Evolutionary conservation across 2,113 vertebrate genomes (phyloP), one percentile per base, ranked within the genome.

Genomic region (Columba janthina): DNA sequence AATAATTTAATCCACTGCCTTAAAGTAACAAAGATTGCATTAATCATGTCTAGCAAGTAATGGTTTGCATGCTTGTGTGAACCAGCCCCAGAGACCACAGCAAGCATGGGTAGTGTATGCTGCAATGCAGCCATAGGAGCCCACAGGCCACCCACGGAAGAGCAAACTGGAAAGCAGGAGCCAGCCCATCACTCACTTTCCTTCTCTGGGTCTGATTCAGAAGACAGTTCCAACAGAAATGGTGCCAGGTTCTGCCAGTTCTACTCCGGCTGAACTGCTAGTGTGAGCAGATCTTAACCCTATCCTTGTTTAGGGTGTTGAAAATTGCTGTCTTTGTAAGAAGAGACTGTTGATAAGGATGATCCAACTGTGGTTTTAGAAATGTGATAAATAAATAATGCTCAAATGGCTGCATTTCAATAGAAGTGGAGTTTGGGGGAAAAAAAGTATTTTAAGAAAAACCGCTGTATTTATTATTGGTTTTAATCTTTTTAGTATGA

Each of bases 401-500:
- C 44, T 84, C 53, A 57, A 60, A 77, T 44, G 24, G 25, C n/a
- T 64, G 36, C 9, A 24, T 64, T 94, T 83, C 46, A 71, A 21
- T 7, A n/a, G 64, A 79, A 93, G 24, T 38, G 22, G n/a, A 32
- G 21, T 57, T 79, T 42, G n/a, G 66, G 73, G 57, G 76, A 79
- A 94, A 89, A 50, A 80, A 70, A n/a, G 38, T 50, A 51, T 57
- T 65, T 91, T 80, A 61, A 46, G 53, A 65, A 76, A 88, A 70
- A 31, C 1, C 0, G 6, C 29, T 29, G 9, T 57, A 79, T 87
- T 94, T 94, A 50, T 82, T 85, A 86, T 80, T 70, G 42, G 3
- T 88, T 90, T 90, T 87, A 94, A 90, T 93, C 64, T 77, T 88
- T 95, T 93, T 91, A 93, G 61, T 3, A 3, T 90, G 65, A 90